phyloP scores from a whole-genome alignment of 2,113 vertebrate genomes.

The Xiphorhynchus elegans region DNA sequence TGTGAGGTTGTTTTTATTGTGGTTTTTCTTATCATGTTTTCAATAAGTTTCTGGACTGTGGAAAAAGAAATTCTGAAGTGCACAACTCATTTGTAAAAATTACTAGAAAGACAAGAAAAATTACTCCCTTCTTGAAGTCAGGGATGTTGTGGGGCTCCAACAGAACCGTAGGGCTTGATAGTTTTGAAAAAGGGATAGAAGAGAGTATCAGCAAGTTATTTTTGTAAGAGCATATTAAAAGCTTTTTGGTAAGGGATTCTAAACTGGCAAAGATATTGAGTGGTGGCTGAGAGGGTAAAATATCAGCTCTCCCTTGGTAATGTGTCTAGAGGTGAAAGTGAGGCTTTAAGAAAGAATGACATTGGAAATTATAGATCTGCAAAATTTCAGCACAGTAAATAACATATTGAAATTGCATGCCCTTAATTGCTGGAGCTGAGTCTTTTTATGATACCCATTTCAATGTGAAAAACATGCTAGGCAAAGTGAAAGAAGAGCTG shows the following conservation, averaged over 20 bases:
- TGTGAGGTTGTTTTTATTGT: neutral
- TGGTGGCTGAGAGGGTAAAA: neutral
- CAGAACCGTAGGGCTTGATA: neutral
- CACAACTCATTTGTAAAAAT: neutral
- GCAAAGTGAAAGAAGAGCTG: neutral
- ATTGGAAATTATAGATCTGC: neutral
- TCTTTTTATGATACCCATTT: neutral
- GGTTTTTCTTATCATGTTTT: neutral
- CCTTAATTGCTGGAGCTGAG: slow-evolving; percentile 2
- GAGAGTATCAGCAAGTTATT: neutral
- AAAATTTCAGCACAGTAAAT: neutral
- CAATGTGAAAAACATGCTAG: neutral
- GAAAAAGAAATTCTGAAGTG: neutral
- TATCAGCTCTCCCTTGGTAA: neutral
- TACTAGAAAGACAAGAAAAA: neutral
- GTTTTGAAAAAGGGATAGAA: neutral
- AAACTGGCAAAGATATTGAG: neutral
- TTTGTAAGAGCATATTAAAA: neutral
- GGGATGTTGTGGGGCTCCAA: neutral
- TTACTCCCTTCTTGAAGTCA: neutral
- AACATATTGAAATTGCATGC: neutral
- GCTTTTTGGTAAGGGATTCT: neutral
- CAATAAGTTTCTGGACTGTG: neutral
- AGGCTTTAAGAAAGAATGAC: neutral
- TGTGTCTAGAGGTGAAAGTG: neutral